Conservation (phyloP, 1,140 invertebrate species). For the Aricia agestis region DNA sequence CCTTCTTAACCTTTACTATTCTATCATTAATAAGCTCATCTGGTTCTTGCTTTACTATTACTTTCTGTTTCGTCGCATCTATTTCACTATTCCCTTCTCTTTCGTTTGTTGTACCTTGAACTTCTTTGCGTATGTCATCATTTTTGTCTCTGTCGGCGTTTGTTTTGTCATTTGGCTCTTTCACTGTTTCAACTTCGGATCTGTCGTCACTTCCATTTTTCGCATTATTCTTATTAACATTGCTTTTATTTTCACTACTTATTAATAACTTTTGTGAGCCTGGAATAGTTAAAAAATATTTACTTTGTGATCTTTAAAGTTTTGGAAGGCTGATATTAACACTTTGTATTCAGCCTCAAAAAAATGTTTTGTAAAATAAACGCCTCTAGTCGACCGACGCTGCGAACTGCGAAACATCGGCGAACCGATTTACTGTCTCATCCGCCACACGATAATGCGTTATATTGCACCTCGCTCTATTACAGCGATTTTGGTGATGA, state of each 20-base stretch:
- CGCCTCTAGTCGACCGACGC: too few relatives aligned
- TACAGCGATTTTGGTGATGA: too few relatives aligned
- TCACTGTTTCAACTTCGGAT: not conserved
- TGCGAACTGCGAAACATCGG: too few relatives aligned
- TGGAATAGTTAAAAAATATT: not conserved
- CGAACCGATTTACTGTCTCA: too few relatives aligned
- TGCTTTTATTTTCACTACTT: not conserved
- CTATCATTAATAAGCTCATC: not conserved
- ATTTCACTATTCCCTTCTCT: not conserved
- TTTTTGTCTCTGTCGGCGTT: not conserved
- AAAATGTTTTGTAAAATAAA: too few relatives aligned
- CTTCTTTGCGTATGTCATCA: not conserved
- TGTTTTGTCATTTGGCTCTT: not conserved
- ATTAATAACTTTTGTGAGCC: not conserved
- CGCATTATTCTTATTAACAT: not conserved
- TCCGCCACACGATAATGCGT: too few relatives aligned
- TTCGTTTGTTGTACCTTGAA: not conserved
- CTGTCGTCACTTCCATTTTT: not conserved
- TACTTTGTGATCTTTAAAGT: too few relatives aligned
- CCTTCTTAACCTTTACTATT: not conserved
- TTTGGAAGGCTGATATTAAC: too few relatives aligned
- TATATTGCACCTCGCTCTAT: too few relatives aligned
- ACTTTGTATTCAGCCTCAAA: too few relatives aligned
- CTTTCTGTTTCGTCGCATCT: not conserved
- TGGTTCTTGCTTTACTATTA: not conserved